These are phyloP conservation scores for Eupithecia abbreviata DNA, from an alignment of 2,888 invertebrate species.

Conservation along the genomic window DNA sequence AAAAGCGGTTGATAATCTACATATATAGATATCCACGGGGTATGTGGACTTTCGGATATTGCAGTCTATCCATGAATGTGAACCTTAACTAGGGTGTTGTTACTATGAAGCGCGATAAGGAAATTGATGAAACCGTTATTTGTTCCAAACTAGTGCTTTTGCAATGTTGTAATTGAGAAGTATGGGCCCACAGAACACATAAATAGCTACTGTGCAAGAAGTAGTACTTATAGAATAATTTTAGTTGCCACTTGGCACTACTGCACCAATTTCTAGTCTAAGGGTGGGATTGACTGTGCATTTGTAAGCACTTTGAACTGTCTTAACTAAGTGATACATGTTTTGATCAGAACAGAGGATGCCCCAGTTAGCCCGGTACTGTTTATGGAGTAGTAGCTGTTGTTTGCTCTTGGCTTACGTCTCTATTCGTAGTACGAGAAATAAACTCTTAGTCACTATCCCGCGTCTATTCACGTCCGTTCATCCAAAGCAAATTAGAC, in stretches of 20 bases:
- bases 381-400: slow-evolving; percentile 21
- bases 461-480: slow-evolving; percentile 16
- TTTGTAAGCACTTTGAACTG: slow-evolving; percentile 14
- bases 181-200: not conserved
- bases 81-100: not conserved
- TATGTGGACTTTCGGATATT: not conserved
- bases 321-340: slow-evolving; percentile 6
- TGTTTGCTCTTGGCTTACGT: slow-evolving; percentile 21
- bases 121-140: not conserved
- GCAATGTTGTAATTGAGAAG: not conserved
- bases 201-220: not conserved
- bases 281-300: slow-evolving; percentile 7
- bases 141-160: not conserved
- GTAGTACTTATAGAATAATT: slow-evolving; percentile 10
- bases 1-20: not conserved
- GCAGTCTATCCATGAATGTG: not conserved
- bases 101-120: slow-evolving; percentile 1
- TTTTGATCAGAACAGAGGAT: slow-evolving; percentile 11
- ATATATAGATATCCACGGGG: not conserved
- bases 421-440: slow-evolving; percentile 25
- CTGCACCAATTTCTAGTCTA: slow-evolving; percentile 2
- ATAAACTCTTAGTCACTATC: slow-evolving; percentile 26
- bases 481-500: slow-evolving; percentile 12
- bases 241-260: slow-evolving; percentile 15
- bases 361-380: not conserved